A percentile compares a stretch with the other conserved stretches of the same genome.
phyloP scores from a whole-genome alignment of 2,888 invertebrate genomes.

The Resseliella maxima region DNA sequence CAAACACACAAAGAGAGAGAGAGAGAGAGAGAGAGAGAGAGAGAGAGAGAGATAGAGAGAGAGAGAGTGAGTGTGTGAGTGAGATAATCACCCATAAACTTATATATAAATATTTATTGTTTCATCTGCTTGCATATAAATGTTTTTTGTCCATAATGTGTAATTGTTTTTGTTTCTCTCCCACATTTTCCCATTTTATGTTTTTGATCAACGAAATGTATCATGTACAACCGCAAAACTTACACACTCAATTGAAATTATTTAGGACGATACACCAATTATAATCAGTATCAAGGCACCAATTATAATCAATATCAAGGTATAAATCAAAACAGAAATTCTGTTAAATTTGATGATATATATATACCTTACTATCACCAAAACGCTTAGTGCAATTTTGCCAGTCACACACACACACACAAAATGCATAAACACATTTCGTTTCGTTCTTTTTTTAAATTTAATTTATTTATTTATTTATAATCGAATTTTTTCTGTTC shows the following conservation, averaged over 20 bases:
- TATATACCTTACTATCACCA: slow-evolving; percentile 58
- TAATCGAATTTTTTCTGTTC: neutral
- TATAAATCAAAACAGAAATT: slow-evolving; percentile 56
- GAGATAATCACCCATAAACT: neutral
- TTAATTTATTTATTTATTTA: neutral
- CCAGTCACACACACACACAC: neutral
- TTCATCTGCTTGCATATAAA: neutral
- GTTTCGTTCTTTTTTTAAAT: too few species aligned
- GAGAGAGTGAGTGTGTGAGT: too few species aligned
- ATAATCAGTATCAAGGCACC: slow-evolving; percentile 55
- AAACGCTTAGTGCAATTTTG: slow-evolving; percentile 56
- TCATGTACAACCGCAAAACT: neutral
- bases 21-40: too few species aligned
- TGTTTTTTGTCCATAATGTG: slow-evolving; percentile 2
- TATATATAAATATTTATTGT: neutral
- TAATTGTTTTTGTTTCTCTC: slow-evolving; percentile 3
- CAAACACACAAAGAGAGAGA: too few species aligned
- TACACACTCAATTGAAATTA: neutral
- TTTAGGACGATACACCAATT: slow-evolving; percentile 57
- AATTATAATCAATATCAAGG: slow-evolving; percentile 32
- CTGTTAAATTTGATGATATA: slow-evolving; percentile 57
- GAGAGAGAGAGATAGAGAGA: too few species aligned
- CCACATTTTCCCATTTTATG: slow-evolving; percentile 7
- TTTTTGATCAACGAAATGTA: neutral
- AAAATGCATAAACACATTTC: neutral